Evolutionary conservation across 2,888 invertebrate species (phyloP), one percentile per base, ranked within the genome.

Genomic region (Aricia artaxerxes): DNA sequence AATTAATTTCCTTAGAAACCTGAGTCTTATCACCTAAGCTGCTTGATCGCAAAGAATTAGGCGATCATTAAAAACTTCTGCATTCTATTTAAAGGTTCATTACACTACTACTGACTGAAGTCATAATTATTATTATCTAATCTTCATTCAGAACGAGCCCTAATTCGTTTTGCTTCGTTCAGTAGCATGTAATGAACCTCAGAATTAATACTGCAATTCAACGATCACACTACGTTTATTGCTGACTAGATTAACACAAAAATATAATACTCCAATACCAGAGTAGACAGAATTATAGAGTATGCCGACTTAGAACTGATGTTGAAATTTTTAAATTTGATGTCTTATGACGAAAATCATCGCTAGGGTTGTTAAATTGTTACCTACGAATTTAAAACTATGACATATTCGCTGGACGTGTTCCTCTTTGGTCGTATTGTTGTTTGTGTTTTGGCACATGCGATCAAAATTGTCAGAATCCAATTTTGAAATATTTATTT

Each of bases 231-330:
- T 82, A 80, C 83, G 83, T 87, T 85, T 57, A 57, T 57, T 81
- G 86, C 84, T 88, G 90, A 90, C 90, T 90, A 90, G 89, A 89
- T 82, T 82, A 85, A 85, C 85, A 84, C 85, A 87, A 86, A 83
- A 84, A 85, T 82, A 81, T 73, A 78, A 79, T 75, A 80, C 77
- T 81, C 82, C 83, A 83, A 82, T n/a, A n/a, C n/a, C n/a, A n/a
- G n/a, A n/a, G n/a, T n/a, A n/a, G n/a, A n/a, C n/a, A n/a, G n/a
- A n/a, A n/a, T n/a, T n/a, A n/a, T n/a, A n/a, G n/a, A n/a, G n/a
- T n/a, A n/a, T n/a, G n/a, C n/a, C n/a, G n/a, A n/a, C n/a, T n/a
- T n/a, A n/a, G n/a, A n/a, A n/a, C n/a, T n/a, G n/a, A n/a, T n/a
- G n/a, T n/a, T n/a, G n/a, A n/a, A n/a, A n/a, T n/a, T n/a, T n/a